Evolutionary conservation across 1,140 invertebrate genomes (phyloP).

Genomic region (Drosophila ogumai): DNA sequence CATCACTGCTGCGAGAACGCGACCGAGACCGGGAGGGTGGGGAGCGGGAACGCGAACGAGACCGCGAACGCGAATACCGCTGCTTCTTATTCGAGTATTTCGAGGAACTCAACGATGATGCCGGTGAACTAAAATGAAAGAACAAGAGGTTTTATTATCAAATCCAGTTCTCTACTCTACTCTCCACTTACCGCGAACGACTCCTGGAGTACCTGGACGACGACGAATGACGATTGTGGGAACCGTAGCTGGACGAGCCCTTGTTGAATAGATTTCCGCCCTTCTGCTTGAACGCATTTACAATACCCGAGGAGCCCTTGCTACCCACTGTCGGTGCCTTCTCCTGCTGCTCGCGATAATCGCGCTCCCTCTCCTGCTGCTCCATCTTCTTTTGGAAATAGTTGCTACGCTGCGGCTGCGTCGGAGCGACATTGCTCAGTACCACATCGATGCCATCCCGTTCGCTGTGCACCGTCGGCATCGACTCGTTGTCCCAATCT

Average conservation of each 20-base stretch:
- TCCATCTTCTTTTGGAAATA: conserved; percentile 70
- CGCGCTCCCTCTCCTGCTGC: conserved; percentile 53
- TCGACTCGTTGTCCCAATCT: conserved; percentile 96
- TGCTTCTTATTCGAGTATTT: conserved; percentile 73
- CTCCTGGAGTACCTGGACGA: conserved; percentile 65
- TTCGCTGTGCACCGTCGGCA: conserved; percentile 93
- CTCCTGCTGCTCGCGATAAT: conserved; percentile 30
- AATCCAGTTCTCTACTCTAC: too few relatives aligned
- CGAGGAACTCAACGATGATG: conserved; percentile 59
- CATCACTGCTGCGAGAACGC: conserved; percentile 65
- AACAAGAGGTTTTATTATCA: conserved; percentile 4
- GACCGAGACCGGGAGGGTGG: conserved; percentile 62
- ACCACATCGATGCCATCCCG: conserved; percentile 87
- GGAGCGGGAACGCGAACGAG: conserved; percentile 60
- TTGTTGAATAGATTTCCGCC: conserved; percentile 62
- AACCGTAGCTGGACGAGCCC: conserved; percentile 35
- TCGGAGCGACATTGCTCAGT: conserved; percentile 50
- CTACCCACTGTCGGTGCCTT: conserved; percentile 6
- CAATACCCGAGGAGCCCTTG: conserved; percentile 42
- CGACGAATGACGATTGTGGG: conserved; percentile 44
- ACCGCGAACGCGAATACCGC: conserved; percentile 71
- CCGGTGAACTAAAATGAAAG: conserved; percentile 48
- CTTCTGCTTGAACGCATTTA: conserved; percentile 66
- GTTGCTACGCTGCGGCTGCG: conserved; percentile 63
- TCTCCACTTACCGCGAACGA: conserved; percentile 80